Conservation (phyloP, 2,113 vertebrate species). For the Lethenteron camtschaticum region DNA sequence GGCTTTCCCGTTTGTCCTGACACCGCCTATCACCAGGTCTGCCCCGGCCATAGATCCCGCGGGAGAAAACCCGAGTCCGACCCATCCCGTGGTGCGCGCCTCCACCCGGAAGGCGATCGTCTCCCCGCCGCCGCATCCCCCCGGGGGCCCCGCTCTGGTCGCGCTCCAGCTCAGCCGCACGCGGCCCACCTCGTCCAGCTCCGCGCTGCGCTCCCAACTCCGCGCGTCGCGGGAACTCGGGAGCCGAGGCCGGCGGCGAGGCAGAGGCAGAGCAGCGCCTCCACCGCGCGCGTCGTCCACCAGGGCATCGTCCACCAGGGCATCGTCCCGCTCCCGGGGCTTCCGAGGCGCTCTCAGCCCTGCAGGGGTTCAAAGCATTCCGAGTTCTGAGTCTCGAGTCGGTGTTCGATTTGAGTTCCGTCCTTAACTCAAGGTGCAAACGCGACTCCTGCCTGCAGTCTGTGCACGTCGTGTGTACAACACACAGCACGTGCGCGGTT, state of each 20-base stretch:
- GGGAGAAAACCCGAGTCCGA: constrained; percentile 52
- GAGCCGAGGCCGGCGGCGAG: constrained; percentile 8
- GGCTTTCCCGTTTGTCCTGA: constrained; percentile 29
- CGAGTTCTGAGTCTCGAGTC: too few species aligned
- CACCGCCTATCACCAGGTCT: constrained; percentile 46
- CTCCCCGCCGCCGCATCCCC: constrained; percentile 8
- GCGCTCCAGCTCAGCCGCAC: constrained; percentile 32
- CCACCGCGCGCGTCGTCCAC: too few species aligned
- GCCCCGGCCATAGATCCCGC: constrained; percentile 40
- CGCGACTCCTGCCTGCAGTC: too few species aligned
- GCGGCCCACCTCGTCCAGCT: constrained; percentile 30
- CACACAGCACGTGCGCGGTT: too few species aligned
- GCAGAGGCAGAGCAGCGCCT: constrained; percentile 11
- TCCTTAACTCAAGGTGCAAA: too few species aligned
- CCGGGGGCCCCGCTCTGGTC: too few species aligned
- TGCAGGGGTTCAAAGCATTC: too few species aligned
- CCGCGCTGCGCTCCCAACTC: constrained; percentile 18
- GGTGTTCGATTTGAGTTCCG: too few species aligned
- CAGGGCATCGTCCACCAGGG: too few species aligned
- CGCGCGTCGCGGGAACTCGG: constrained; percentile 13
- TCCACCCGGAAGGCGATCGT: constrained; percentile 32
- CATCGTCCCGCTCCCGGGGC: too few species aligned
- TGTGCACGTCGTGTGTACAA: too few species aligned
- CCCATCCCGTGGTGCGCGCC: constrained; percentile 42
- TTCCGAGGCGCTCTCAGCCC: too few species aligned